Conservation (phyloP, 2,797 vertebrate genomes). For the Nyctibius grandis region DNA sequence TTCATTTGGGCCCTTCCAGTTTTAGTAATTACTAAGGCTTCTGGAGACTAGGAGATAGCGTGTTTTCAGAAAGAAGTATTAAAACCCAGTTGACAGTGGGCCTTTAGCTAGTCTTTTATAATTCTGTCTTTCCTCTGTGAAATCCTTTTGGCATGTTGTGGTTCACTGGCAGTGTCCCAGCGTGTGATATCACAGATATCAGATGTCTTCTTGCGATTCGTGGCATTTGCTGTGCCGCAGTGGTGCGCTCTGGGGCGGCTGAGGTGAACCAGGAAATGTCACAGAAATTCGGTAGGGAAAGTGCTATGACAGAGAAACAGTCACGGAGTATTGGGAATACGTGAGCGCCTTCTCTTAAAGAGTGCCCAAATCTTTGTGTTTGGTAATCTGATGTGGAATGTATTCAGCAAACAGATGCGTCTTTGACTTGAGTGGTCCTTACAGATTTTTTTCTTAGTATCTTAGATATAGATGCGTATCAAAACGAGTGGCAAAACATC, state of each 20-base stretch:
- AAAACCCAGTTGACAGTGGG: not conserved
- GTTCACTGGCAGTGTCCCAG: conserved; percentile 22
- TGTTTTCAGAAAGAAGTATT: not conserved
- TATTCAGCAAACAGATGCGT: not conserved
- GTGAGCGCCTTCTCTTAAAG: not conserved
- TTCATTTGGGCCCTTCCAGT: not conserved
- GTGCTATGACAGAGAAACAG: rapidly evolving
- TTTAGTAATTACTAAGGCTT: not conserved
- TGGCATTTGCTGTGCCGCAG: not conserved
- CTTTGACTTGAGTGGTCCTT: not conserved
- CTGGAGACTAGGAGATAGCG: not conserved
- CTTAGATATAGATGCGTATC: not conserved
- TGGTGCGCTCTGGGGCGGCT: not conserved
- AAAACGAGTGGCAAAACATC: not conserved
- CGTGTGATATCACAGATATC: conserved; percentile 4
- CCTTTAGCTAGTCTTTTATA: not conserved
- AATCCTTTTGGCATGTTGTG: conserved; percentile 28
- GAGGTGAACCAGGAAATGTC: conserved; percentile 26
- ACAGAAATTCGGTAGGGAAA: not conserved
- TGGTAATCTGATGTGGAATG: not conserved
- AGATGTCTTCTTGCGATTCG: not conserved
- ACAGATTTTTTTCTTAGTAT: not conserved
- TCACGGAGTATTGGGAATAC: not conserved
- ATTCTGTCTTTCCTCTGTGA: conserved; percentile 21
- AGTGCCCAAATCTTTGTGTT: not conserved